Evolutionary conservation across 2,888 invertebrate genomes (phyloP), one percentile per base, ranked within the genome.

Genomic region (Argyresthia goedartella): DNA sequence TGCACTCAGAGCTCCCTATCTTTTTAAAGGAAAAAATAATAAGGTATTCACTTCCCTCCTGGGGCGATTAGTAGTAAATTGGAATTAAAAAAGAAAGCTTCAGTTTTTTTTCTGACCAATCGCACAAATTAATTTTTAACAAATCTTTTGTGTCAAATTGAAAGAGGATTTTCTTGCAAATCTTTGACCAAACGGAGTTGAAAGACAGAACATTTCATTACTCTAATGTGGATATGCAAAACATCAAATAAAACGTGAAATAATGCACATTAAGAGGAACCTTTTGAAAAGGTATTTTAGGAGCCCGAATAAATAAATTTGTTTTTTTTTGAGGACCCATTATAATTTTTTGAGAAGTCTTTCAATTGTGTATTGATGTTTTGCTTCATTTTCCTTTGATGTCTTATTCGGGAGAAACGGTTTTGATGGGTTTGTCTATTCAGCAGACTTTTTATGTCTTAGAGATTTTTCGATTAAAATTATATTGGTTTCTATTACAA

Each of bases 61-160:
- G 56, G 56, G 52, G 50, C 54, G 54, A 54, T 55, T 56, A 51
- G 54, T 59, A 67, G 71, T 65, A 72, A 74, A 73, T 77, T 67
- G 73, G 25, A 25, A 76, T 77, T 69, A 68, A 66, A 73, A 75
- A 77, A 76, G 77, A 76, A 76, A 70, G 60, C 65, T 64, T 67
- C 67, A 56, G 69, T 71, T 6, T 13, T 60, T 62, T 60, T 63
- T 71, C 71, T 84, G 84, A 82, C 84, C 84, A 79, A 81, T 84
- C 81, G 82, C 84, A 84, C 82, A 81, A 82, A 82, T 84, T 11
- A 13, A 13, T 4, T 41, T 6, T 41, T 8, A 9, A 39, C n/a
- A 13, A 41, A 41, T 41, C 13, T 41, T 13, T 13, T 13, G 41
- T 13, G 11, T 41, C 13, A 10, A 39, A 13, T 41, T 41, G 8